phyloP scores from a whole-genome alignment of 37 sponge, comb jelly and placozoan species.

The Axinella damicornis region DNA sequence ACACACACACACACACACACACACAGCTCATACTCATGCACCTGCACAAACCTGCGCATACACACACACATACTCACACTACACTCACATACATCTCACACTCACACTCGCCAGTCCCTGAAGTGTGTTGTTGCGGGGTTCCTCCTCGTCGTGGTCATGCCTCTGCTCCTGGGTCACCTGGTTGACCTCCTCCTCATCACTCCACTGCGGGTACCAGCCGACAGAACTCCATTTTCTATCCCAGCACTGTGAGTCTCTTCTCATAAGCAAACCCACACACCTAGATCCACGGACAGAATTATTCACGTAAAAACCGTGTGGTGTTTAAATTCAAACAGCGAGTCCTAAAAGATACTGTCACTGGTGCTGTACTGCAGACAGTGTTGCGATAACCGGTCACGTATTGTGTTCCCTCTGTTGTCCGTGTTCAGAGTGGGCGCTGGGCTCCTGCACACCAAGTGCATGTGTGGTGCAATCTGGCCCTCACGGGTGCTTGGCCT shows the following conservation, averaged over 20 bases:
- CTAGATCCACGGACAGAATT: too few relatives aligned
- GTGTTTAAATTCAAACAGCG: too few relatives aligned
- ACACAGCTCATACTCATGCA: too few relatives aligned
- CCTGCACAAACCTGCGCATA: too few relatives aligned
- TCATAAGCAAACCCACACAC: too few relatives aligned
- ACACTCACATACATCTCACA: background rate
- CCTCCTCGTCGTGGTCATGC: constrained; percentile 83
- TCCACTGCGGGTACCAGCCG: constrained; percentile 89
- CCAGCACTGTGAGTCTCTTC: constrained; percentile 78
- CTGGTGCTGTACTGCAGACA: too few relatives aligned
- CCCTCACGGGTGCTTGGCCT: constrained; percentile 79
- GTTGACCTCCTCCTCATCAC: constrained; percentile 86
- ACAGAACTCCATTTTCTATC: constrained; percentile 85
- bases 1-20: too few relatives aligned
- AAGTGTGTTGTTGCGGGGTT: constrained; percentile 85
- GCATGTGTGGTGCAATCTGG: constrained; percentile 94
- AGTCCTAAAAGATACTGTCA: too few relatives aligned
- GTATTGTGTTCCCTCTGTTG: too few relatives aligned
- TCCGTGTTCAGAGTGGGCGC: constrained; percentile 97
- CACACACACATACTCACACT: too few relatives aligned
- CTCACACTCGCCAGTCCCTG: constrained; percentile 24
- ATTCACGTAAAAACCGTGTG: too few relatives aligned
- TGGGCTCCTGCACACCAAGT: constrained; percentile 94
- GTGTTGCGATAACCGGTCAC: too few relatives aligned
- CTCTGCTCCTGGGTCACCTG: constrained; percentile 89